Evolutionary conservation across 35 echinoderm and acorn worm genomes (phyloP).

Genomic region (Chiridota heheva): DNA sequence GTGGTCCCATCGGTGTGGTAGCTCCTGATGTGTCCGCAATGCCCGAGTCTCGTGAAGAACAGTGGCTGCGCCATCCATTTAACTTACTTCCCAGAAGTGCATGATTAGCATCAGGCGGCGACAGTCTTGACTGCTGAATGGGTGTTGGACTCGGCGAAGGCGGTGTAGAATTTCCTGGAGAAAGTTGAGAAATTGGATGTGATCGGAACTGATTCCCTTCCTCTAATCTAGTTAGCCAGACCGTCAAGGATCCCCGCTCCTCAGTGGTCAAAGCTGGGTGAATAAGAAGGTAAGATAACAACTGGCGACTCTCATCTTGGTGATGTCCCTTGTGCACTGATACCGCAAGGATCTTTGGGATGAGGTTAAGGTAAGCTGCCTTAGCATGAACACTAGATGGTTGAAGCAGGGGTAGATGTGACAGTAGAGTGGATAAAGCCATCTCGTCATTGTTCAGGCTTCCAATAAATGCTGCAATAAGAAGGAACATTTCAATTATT

Average conservation of each 20-base stretch:
- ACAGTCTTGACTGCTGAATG: not conserved
- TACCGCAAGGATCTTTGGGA: slow-evolving; percentile 82
- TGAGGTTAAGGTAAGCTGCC: slow-evolving; percentile 83
- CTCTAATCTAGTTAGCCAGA: slow-evolving; percentile 77
- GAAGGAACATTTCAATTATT: not conserved
- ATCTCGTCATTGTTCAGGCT: slow-evolving; percentile 74
- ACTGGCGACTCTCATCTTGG: slow-evolving; percentile 80
- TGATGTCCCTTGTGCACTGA: slow-evolving; percentile 73
- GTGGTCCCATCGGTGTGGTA: not conserved
- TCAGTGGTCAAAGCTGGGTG: slow-evolving; percentile 91
- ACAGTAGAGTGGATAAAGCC: slow-evolving; percentile 77
- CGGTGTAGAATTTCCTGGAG: slow-evolving; percentile 30
- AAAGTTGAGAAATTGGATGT: not conserved
- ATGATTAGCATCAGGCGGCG: not conserved
- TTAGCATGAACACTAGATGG: slow-evolving; percentile 84
- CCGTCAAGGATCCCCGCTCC: slow-evolving; percentile 72
- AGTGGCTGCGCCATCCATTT: slow-evolving; percentile 64
- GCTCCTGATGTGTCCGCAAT: slow-evolving; percentile 19
- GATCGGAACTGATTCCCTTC: slow-evolving; percentile 29
- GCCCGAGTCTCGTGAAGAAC: slow-evolving; percentile 54
- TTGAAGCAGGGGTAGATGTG: slow-evolving; percentile 86
- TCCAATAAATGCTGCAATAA: slow-evolving; percentile 74
- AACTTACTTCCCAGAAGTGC: slow-evolving; percentile 34
- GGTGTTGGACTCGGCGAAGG: slow-evolving; percentile 39
- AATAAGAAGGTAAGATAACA: slow-evolving; percentile 91